Evolutionary conservation across 2,888 invertebrate species (phyloP), one percentile per base, ranked within the genome.

Genomic region (Therioaphis trifolii): DNA sequence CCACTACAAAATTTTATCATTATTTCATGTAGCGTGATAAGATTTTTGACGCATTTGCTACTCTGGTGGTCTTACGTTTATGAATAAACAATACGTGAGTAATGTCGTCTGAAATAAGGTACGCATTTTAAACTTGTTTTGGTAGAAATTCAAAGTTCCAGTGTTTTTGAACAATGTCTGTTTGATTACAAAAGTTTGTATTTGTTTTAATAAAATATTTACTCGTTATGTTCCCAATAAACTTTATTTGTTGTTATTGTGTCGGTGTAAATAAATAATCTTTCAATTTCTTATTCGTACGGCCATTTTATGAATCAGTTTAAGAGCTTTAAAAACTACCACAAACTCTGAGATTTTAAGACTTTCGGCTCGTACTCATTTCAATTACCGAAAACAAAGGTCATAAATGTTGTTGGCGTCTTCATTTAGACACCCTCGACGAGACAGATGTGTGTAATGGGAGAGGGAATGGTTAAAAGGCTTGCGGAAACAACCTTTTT

Each of bases 381-480:
- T 80, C 80, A 80, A 80, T 80, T 80, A 80, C 71, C 79, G 24
- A 71, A 52, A 72, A 43, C 78, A 80, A 71, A 71, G 71, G 80
- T 72, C 80, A 61, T 80, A 80, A 80, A 80, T 46, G 80, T 71
- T 80, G 43, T 80, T 63, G 72, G 63, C 72, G 61, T 72, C 82
- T 82, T 82, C 74, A 74, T 82, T 74, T 52, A 35, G 27, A 74
- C 72, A 66, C 72, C 61, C 82, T 52, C 24, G 15, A 29, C 14
- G 72, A 74, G 72, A 74, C 82, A 82, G 74, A 82, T 82, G 82
- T 49, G 52, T 74, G 63, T 82, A 82, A 82, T 74, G 63, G 74
- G 35, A 9, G 82, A 71, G 61, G 82, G 49, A 63, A 72, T 27
- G 63, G 21, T 40, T 72, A 72, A 35, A 66, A 74, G 49, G 82